phyloP scores from a whole-genome alignment of 2,888 invertebrate genomes.

The Agonopterix heracliana region DNA sequence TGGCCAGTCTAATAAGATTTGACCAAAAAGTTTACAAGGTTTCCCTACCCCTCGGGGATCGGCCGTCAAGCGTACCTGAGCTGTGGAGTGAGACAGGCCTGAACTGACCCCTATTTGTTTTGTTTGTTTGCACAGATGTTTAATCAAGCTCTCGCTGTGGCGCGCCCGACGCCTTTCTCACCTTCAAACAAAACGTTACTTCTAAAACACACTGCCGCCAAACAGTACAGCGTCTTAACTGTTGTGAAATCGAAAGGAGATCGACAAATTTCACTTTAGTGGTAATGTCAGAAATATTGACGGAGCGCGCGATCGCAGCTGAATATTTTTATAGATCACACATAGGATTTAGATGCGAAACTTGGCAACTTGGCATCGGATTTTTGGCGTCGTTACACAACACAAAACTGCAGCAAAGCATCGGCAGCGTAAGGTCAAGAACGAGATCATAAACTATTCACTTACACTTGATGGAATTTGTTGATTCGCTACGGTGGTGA shows the following conservation, averaged over 20 bases:
- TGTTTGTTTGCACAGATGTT: too few species aligned
- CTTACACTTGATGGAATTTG: slow-evolving; percentile 25
- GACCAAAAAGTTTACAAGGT: too few species aligned
- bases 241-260: slow-evolving; percentile 22
- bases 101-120: too few species aligned
- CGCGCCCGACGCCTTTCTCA: too few species aligned
- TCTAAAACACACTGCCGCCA: not conserved
- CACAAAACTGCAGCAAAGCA: slow-evolving; percentile 48
- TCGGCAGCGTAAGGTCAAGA: slow-evolving; percentile 66
- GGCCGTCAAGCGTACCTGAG: too few species aligned
- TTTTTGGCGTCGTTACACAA: slow-evolving; percentile 72
- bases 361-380: slow-evolving; percentile 68
- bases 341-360: slow-evolving; percentile 34
- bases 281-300: slow-evolving; percentile 20
- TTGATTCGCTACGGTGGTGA: slow-evolving; percentile 5
- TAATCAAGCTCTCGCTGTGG: too few species aligned
- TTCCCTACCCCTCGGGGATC: too few species aligned
- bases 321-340: slow-evolving; percentile 27
- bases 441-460: slow-evolving; percentile 44
- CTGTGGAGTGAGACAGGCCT: too few species aligned
- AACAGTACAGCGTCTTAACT: not conserved
- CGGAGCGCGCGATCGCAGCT: slow-evolving; percentile 6
- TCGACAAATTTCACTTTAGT: slow-evolving; percentile 24
- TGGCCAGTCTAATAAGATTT: too few species aligned
- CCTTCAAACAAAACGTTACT: too few species aligned